phyloP scores from a whole-genome alignment of 2,888 invertebrate species.

The Scaptomyza flava region DNA sequence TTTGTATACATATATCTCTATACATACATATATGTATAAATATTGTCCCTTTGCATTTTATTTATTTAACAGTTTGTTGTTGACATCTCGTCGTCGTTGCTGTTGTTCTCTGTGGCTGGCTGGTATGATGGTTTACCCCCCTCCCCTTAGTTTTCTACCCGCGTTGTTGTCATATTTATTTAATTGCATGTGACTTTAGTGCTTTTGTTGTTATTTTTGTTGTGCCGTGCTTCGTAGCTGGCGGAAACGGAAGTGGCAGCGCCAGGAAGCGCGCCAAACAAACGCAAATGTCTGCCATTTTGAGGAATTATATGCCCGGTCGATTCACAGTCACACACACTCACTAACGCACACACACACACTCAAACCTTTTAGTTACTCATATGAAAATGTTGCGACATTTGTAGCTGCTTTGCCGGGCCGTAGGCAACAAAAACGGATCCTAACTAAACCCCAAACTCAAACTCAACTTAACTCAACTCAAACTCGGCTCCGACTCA shows the following conservation, averaged over 20 bases:
- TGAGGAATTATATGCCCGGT: constrained; percentile 72
- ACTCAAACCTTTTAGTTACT: constrained; percentile 39
- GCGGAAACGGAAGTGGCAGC: constrained; percentile 78
- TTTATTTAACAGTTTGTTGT: constrained; percentile 46
- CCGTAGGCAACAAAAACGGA: constrained; percentile 43
- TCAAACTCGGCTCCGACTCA: constrained; percentile 22
- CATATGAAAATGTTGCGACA: constrained; percentile 46
- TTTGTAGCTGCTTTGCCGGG: constrained; percentile 29
- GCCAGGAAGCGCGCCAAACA: constrained; percentile 78
- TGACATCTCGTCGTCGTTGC: constrained; percentile 15
- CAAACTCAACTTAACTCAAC: constrained; percentile 28
- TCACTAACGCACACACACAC: constrained; percentile 13
- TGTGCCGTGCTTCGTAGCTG: constrained; percentile 37
- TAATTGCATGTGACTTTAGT: constrained; percentile 75
- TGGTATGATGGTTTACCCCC: constrained; percentile 18
- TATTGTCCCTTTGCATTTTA: constrained; percentile 29
- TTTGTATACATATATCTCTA: neutral
- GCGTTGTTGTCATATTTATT: constrained; percentile 72
- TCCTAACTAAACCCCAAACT: constrained; percentile 29
- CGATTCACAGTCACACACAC: constrained; percentile 36
- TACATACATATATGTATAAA: constrained; percentile 6
- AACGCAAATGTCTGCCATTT: constrained; percentile 79
- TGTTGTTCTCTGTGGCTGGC: constrained; percentile 22
- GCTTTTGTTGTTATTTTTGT: constrained; percentile 37
- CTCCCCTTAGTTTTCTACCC: neutral